Conservation (phyloP, 2,888 invertebrate genomes). For the Latheticus oryzae region DNA sequence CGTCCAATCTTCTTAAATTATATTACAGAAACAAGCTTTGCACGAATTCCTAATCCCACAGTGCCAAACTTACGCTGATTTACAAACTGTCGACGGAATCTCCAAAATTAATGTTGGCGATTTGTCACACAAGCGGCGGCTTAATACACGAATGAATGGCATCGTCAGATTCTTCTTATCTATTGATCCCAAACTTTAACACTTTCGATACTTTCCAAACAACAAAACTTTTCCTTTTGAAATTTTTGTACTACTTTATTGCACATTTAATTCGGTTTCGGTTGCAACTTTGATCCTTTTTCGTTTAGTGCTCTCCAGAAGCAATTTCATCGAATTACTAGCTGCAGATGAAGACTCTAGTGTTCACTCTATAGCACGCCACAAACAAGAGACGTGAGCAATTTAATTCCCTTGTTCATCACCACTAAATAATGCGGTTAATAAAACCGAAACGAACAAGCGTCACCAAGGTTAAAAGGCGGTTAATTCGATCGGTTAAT, state of each 20-base stretch:
- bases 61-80: conserved; percentile 46
- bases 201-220: background rate
- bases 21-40: conserved; percentile 48
- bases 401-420: conserved; percentile 17
- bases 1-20: conserved; percentile 49
- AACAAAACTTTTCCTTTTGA: conserved; percentile 1
- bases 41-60: conserved; percentile 45
- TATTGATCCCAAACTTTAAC: background rate
- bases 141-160: conserved; percentile 19
- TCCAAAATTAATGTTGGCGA: conserved; percentile 49
- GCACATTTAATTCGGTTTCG: background rate
- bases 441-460: conserved; percentile 21
- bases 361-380: conserved; percentile 7
- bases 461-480: conserved; percentile 2
- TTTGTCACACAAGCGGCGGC: conserved; percentile 43
- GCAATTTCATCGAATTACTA: no score
- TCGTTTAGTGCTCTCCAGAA: no score
- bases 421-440: conserved; percentile 17
- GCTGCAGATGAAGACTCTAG: no score
- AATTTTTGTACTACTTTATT: background rate
- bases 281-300: background rate
- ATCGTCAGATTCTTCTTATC: conserved; percentile 14
- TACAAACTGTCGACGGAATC: conserved; percentile 47
- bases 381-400: conserved; percentile 11
- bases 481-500: conserved; percentile 13